Conservation (phyloP, 1,140 invertebrate species). For the Streblospio benedicti region DNA sequence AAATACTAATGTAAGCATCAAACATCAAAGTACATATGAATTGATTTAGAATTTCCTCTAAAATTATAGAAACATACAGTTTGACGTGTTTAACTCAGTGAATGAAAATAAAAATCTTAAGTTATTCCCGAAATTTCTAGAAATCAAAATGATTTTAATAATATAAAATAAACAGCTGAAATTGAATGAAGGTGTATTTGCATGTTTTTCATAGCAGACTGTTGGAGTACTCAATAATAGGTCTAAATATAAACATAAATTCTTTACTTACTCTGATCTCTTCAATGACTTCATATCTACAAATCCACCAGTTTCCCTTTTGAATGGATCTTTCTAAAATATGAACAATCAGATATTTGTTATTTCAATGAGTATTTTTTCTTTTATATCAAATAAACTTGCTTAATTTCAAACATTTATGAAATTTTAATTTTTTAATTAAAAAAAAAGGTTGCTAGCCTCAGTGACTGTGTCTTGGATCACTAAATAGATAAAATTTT, state of each 20-base stretch:
- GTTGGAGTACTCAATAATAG: conserved; percentile 62
- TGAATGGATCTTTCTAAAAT: conserved; percentile 37
- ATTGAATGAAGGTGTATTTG: too few species aligned
- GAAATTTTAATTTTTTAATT: not conserved
- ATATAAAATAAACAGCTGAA: too few species aligned
- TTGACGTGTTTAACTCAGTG: not conserved
- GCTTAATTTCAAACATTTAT: not conserved
- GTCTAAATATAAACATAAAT: conserved; percentile 9
- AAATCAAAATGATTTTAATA: too few species aligned
- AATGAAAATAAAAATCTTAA: not conserved
- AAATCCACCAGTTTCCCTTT: conserved; percentile 75
- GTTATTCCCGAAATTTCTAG: not conserved
- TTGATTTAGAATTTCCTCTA: too few species aligned
- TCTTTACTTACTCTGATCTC: conserved; percentile 8
- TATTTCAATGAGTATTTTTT: not conserved
- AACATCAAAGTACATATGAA: not conserved
- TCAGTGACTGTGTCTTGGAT: not conserved
- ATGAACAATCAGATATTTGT: not conserved
- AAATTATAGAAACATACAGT: too few species aligned
- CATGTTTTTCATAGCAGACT: too few species aligned
- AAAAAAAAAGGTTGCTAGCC: conserved; percentile 18
- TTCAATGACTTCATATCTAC: conserved; percentile 73
- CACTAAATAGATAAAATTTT: not conserved
- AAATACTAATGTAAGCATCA: conserved; percentile 7
- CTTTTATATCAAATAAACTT: not conserved